Base-by-base conservation (phyloP, 1,140 invertebrate genomes). In the Hormaphis cornu region DNA sequence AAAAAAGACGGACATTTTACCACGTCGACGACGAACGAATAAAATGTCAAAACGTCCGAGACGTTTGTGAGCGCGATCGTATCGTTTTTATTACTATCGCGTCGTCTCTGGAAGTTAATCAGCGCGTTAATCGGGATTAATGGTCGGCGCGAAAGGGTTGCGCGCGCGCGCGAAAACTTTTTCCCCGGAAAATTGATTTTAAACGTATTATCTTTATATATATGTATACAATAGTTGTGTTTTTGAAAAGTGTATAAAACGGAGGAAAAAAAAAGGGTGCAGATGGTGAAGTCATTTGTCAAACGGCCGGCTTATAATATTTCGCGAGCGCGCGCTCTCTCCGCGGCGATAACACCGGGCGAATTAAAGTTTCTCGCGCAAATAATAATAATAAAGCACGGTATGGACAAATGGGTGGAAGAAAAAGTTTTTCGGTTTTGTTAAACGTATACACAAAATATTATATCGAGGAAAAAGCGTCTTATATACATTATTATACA, bases 71-170 rank as follows among this genome's bases (percentile, higher is more conserved):
- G n/a, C n/a, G n/a, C n/a, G n/a, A n/a, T n/a, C n/a, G n/a, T n/a
- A n/a, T n/a, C n/a, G n/a, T n/a, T n/a, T n/a, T n/a, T n/a, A n/a
- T n/a, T n/a, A n/a, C n/a, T n/a, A n/a, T n/a, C n/a, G n/a, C n/a
- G n/a, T n/a, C n/a, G n/a, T n/a, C n/a, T 58, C 54, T 58, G 50
- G 50, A 66, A 66, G 61, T 66, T 66, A 66, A 66, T 66, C 61
- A 66, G 61, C 50, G 61, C 50, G 61, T 66, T 66, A 66, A 66
- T 66, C 61, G 61, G 61, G 61, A 66, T 66, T 66, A 66, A 66
- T 66, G 61, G 61, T 66, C 28, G 61, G 18, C 42, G 44, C 61
- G 3, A 48, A 66, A 66, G 44, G 61, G 61, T 66, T 66, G n/a
- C n/a, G n/a, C n/a, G n/a, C n/a, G n/a, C n/a, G n/a, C n/a, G 28